Evolutionary conservation across 1,140 invertebrate species (phyloP).

Genomic region (Antheraea mylitta): DNA sequence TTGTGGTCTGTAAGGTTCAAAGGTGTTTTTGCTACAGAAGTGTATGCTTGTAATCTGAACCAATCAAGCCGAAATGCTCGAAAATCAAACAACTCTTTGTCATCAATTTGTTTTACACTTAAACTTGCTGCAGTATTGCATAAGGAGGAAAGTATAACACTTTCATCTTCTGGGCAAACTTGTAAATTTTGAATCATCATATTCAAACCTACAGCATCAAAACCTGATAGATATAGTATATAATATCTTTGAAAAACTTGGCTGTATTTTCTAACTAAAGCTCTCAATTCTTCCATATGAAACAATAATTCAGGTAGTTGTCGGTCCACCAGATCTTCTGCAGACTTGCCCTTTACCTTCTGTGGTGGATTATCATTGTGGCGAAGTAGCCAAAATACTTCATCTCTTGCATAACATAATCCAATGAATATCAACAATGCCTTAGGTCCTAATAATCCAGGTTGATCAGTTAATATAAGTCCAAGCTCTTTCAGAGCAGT

Average conservation of each 20-base stretch:
- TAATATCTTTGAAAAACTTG: conserved; percentile 99
- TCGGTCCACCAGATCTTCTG: conserved; percentile 94
- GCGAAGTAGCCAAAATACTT: conserved; percentile 97
- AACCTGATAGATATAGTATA: conserved; percentile 97
- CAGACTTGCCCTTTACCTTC: conserved; percentile 90
- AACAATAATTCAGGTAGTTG: conserved; percentile 98
- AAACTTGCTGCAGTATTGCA: conserved; percentile 93
- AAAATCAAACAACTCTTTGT: conserved; percentile 98
- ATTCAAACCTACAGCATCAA: conserved; percentile 95
- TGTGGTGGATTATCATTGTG: conserved; percentile 96
- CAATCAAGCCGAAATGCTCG: conserved; percentile 96
- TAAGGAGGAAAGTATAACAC: conserved; percentile 94
- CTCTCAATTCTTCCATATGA: conserved; percentile 98
- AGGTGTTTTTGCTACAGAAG: conserved; percentile 91
- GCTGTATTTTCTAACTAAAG: conserved; percentile 95
- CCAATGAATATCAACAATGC: conserved; percentile 98
- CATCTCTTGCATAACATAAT: conserved; percentile 95
- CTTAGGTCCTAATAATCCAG: conserved; percentile 97
- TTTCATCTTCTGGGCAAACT: conserved; percentile 96
- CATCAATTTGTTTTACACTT: conserved; percentile 97
- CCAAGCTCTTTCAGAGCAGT: conserved; percentile 97
- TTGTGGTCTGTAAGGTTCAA: conserved; percentile 92
- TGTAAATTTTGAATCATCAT: conserved; percentile 93
- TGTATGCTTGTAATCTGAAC: conserved; percentile 97
- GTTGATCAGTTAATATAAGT: conserved; percentile 97